Conservation (phyloP, 2,797 vertebrate genomes). For the Pelobates cultripes region DNA sequence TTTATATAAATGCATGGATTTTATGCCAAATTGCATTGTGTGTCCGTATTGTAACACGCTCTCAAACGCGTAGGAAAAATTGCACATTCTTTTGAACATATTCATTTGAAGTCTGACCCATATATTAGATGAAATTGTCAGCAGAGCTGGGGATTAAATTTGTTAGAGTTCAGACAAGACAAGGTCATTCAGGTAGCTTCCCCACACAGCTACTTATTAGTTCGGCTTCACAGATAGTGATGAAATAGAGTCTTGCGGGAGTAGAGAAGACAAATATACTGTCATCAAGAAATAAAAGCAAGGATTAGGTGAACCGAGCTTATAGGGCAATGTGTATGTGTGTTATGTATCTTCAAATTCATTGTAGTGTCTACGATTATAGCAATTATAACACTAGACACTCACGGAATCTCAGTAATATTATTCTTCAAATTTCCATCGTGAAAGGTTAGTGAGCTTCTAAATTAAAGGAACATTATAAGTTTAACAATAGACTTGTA, state of each 20-base stretch:
- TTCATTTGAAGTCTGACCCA: conserved; percentile 16
- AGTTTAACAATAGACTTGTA: too few species aligned
- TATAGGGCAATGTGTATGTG: too few species aligned
- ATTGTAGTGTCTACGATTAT: too few species aligned
- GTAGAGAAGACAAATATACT: conserved; percentile 3
- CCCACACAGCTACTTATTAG: conserved; percentile 11
- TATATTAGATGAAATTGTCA: conserved; percentile 25
- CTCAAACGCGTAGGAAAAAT: conserved; percentile 1
- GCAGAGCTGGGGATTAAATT: conserved; percentile 14
- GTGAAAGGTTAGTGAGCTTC: too few species aligned
- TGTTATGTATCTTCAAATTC: too few species aligned
- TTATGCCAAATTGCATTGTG: conserved; percentile 2
- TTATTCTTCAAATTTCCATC: too few species aligned
- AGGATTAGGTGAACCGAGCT: too few species aligned
- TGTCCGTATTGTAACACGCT: neutral
- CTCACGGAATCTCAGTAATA: too few species aligned
- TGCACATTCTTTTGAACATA: neutral
- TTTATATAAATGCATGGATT: neutral
- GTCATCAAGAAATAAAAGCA: too few species aligned
- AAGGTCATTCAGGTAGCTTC: conserved; percentile 2
- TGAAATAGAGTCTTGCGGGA: neutral
- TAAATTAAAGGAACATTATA: too few species aligned
- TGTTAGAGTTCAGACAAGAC: conserved; percentile 13
- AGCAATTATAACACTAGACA: too few species aligned
- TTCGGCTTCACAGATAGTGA: neutral